Evolutionary conservation across 2,797 vertebrate species (phyloP).

Genomic region (Rhinoraja longicauda): DNA sequence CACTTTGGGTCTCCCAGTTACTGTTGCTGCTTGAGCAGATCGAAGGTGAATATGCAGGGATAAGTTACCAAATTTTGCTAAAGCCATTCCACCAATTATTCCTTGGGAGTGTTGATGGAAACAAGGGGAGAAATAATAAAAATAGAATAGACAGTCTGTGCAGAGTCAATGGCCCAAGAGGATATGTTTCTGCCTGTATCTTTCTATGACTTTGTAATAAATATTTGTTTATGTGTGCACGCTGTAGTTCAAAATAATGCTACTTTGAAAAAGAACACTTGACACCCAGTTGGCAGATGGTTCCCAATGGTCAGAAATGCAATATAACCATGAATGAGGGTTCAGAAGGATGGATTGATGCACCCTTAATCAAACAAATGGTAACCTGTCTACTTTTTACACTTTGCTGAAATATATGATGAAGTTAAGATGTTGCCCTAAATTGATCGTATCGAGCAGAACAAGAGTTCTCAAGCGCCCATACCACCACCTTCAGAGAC

Average conservation of each 20-base stretch:
- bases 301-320: neutral
- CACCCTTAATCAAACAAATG: neutral
- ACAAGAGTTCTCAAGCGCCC: neutral
- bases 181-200: no score
- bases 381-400: neutral
- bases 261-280: neutral
- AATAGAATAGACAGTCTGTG: no score
- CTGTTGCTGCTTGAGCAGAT: neutral
- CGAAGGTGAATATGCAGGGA: neutral
- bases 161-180: no score
- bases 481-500: no score
- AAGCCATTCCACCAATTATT: neutral
- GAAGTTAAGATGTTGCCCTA: neutral
- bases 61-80: neutral
- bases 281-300: neutral
- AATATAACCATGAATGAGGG: neutral
- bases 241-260: neutral
- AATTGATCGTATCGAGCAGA: neutral
- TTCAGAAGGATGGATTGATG: neutral
- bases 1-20: neutral
- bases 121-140: no score
- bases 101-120: no score
- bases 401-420: neutral
- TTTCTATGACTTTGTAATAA: no score
- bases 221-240: neutral